Evolutionary conservation across 2,113 vertebrate genomes (phyloP).

Genomic region (Syngnathus typhle): DNA sequence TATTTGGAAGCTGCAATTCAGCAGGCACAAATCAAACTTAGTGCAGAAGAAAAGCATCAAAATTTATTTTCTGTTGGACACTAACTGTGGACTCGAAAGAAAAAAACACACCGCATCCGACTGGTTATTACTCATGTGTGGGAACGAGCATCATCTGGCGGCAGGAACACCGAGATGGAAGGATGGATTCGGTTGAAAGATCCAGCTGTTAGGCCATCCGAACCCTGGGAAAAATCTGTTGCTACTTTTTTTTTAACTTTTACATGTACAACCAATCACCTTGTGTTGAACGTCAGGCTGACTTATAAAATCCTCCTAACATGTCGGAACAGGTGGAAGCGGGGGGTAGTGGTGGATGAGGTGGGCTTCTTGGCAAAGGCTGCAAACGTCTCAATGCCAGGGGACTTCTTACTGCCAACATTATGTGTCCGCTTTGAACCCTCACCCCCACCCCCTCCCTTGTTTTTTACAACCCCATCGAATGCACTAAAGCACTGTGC

Average conservation of each 20-base stretch:
- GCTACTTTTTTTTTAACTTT: not conserved
- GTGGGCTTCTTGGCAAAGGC: conserved; percentile 40
- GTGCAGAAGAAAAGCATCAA: too few species aligned
- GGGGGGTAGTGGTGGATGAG: not conserved
- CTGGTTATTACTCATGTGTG: conserved; percentile 63
- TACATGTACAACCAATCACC: conserved; percentile 49
- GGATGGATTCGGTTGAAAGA: conserved; percentile 53
- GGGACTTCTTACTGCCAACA: conserved; percentile 49
- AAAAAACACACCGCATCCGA: conserved; percentile 58
- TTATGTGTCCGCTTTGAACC: conserved; percentile 35
- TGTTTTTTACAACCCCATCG: conserved; percentile 1
- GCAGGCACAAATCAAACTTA: too few species aligned
- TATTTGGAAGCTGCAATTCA: too few species aligned
- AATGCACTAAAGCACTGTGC: conserved; percentile 31
- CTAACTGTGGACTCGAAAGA: conserved; percentile 27
- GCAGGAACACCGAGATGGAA: conserved; percentile 38
- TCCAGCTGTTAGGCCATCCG: conserved; percentile 74
- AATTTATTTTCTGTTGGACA: not conserved
- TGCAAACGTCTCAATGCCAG: conserved; percentile 43
- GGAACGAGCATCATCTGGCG: conserved; percentile 46
- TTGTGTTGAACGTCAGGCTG: conserved; percentile 46
- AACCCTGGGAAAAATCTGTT: conserved; percentile 77
- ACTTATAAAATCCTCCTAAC: conserved; percentile 54
- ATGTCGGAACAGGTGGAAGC: conserved; percentile 61
- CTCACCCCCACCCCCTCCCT: not conserved